Evolutionary conservation across 2,888 invertebrate genomes (phyloP), one percentile per base, ranked within the genome.

Genomic region (Nomada ruficornis): DNA sequence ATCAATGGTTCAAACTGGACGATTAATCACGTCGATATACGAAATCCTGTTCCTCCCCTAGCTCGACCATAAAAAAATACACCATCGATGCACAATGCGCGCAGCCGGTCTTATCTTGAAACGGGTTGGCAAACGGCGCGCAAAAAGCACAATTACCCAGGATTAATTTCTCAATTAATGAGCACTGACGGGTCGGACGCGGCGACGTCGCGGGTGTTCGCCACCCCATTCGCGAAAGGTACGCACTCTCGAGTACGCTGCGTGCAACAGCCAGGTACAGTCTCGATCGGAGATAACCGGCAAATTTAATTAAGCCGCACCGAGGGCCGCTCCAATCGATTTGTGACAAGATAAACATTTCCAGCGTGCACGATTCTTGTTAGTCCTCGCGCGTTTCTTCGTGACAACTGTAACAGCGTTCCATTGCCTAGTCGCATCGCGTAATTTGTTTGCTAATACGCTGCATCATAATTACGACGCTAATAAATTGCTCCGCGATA

Each of bases 161-260:
- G 86, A 89, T 89, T 89, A 89, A 89, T 89, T 89, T 89, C 89
- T 89, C 88, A 87, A 89, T 89, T 89, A 89, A 89, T 84, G 86
- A 88, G 82, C 26, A 23, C 67, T 80, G 86, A 86, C 81, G 85
- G 85, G 83, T 20, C 29, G 71, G 80, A 44, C 44, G 69, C 64
- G 72, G 59, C 71, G 11, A 36, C 70, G 84, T 87, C 86, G 89
- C 85, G 86, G 89, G 89, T 89, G 89, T 89, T 69, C 84, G 81
- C 60, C 72, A 54, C 69, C 72, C 77, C 55, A 72, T 74, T 52
- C 70, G 73, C 57, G 59, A 5, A 74, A 52, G 15, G 55, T 55
- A 77, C 64, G 71, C 82, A 72, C 54, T 76, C 70, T 60, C 68
- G 64, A 60, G 20, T 11, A 26, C 72, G 52, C 67, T 71, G 67